phyloP scores from a whole-genome alignment of 2,888 invertebrate species.

The Therioaphis trifolii region DNA sequence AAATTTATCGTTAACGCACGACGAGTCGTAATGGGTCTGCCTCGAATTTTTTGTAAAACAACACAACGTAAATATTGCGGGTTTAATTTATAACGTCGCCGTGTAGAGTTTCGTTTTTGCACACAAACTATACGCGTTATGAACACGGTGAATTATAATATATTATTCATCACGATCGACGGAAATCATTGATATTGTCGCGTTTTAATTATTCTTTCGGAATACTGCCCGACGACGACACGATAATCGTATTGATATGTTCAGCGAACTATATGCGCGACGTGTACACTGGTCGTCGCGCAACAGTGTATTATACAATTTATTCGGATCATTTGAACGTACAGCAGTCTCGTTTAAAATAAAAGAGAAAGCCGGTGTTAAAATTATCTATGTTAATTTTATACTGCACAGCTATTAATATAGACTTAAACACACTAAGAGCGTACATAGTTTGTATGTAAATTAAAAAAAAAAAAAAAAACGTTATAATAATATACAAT shows the following conservation, averaged over 20 bases:
- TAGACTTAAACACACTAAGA: neutral
- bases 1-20: neutral
- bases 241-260: neutral
- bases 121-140: no score
- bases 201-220: no score
- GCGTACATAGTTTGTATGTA: neutral
- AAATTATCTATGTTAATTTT: constrained; percentile 15
- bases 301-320: neutral
- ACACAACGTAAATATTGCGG: no score
- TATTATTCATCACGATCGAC: no score
- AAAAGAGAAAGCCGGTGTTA: neutral
- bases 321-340: neutral
- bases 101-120: no score
- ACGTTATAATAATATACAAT: no score
- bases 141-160: no score
- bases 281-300: no score
- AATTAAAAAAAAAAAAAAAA: neutral
- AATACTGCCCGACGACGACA: no score
- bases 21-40: neutral
- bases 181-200: no score
- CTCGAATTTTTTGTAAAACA: neutral
- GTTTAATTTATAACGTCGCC: no score
- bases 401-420: neutral
- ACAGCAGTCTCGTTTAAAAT: neutral
- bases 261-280: neutral